These are phyloP conservation scores for Dynastes maya DNA, from an alignment of 2,888 invertebrate species.

Conservation along the genomic window DNA sequence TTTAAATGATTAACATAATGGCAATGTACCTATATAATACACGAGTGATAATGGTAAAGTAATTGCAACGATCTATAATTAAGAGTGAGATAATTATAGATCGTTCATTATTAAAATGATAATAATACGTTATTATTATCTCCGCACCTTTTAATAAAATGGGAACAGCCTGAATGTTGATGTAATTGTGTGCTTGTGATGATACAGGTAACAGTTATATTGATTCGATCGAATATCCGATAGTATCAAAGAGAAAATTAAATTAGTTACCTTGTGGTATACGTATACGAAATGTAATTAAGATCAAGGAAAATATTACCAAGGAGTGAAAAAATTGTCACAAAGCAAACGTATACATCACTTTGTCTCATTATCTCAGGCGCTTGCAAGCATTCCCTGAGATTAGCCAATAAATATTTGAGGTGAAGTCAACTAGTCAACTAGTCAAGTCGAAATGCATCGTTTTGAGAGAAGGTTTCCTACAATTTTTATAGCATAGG, in stretches of 20 bases:
- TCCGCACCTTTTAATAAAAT: constrained; percentile 19
- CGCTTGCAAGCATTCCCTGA: no score
- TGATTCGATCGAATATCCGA: no score
- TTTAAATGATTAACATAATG: background rate
- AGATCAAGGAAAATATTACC: no score
- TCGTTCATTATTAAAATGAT: constrained; percentile 1
- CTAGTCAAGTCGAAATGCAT: no score
- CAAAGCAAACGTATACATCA: no score
- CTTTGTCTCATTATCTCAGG: no score
- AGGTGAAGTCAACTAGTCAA: no score
- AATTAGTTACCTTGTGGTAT: background rate
- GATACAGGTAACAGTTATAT: background rate
- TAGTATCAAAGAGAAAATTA: background rate
- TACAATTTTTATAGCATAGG: no score
- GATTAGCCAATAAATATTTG: no score
- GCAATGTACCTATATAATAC: background rate
- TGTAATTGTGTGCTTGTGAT: background rate
- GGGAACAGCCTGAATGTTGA: background rate
- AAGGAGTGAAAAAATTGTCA: no score
- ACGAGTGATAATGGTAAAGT: background rate
- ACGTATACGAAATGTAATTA: no score
- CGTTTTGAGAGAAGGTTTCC: no score
- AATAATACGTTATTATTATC: constrained; percentile 8
- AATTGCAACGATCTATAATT: constrained; percentile 19
- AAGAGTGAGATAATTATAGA: constrained; percentile 6